Conservation (phyloP, 2,113 vertebrate genomes). For the Ctenodactylus gundi region DNA sequence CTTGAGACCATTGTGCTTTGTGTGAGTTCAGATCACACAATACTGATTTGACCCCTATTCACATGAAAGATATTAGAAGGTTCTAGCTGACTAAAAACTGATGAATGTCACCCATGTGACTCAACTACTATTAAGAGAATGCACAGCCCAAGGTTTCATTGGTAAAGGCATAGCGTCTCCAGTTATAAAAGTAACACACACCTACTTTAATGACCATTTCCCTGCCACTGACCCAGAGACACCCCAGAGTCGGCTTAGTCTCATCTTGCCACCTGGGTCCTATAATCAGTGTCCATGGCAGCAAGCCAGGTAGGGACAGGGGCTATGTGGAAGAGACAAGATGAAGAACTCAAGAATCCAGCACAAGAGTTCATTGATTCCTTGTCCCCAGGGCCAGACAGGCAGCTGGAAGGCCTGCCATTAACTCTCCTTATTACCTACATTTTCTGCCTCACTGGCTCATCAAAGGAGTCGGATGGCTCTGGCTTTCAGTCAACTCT, state of each 20-base stretch:
- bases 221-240: not conserved
- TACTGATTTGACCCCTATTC: not conserved
- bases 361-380: slow-evolving; percentile 77
- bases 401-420: slow-evolving; percentile 85
- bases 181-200: not conserved
- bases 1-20: not conserved
- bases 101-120: not conserved
- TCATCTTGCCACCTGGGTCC: not conserved
- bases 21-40: not conserved
- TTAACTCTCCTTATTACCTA: slow-evolving; percentile 90
- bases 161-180: not conserved
- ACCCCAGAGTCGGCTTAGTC: slow-evolving; percentile 47
- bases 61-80: not conserved
- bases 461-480: slow-evolving; percentile 84
- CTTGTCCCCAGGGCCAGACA: slow-evolving; percentile 71
- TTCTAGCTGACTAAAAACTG: not conserved
- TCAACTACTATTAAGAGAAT: not conserved
- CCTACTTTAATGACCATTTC: not conserved
- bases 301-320: not conserved
- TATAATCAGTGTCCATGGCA: not conserved
- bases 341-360: slow-evolving; percentile 74
- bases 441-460: slow-evolving; percentile 91
- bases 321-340: slow-evolving; percentile 51
- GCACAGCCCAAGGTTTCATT: not conserved
- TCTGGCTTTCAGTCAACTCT: slow-evolving; percentile 82